phyloP scores from a whole-genome alignment of 1,140 invertebrate genomes.

The Coelopa frigida region DNA sequence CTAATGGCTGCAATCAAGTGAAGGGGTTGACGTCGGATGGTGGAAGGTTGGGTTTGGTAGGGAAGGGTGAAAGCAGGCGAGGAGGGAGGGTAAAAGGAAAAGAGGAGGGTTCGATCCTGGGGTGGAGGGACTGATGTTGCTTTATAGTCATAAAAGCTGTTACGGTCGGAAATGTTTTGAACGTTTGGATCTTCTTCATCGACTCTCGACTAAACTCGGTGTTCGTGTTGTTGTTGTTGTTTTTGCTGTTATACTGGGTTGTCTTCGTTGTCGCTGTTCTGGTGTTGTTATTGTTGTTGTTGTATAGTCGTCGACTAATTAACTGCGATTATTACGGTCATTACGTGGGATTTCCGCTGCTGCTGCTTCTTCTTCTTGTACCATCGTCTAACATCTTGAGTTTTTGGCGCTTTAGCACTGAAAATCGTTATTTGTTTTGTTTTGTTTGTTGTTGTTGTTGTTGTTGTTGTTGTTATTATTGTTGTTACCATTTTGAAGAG shows the following conservation, averaged over 20 bases:
- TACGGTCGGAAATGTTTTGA: not conserved
- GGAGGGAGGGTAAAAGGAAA: too few relatives aligned
- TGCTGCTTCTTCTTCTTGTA: slow-evolving; percentile 18
- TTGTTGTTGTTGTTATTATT: slow-evolving; percentile 8
- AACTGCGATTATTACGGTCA: slow-evolving; percentile 46
- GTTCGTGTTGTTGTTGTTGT: slow-evolving; percentile 14
- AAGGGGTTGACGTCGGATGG: too few relatives aligned
- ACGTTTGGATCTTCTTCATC: too few relatives aligned
- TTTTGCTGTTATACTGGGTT: slow-evolving; percentile 23
- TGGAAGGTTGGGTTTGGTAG: too few relatives aligned
- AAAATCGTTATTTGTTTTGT: slow-evolving; percentile 4
- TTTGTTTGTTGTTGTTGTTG: not conserved
- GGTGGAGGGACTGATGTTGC: too few relatives aligned
- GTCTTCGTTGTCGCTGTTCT: too few relatives aligned
- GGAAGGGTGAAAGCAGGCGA: too few relatives aligned
- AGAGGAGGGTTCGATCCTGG: too few relatives aligned
- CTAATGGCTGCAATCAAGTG: too few relatives aligned
- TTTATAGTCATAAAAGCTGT: not conserved
- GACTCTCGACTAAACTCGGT: too few relatives aligned
- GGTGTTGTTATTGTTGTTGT: slow-evolving; percentile 24
- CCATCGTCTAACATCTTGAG: slow-evolving; percentile 45
- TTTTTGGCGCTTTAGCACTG: slow-evolving; percentile 31
- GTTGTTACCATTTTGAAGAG: slow-evolving; percentile 10
- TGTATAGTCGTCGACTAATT: slow-evolving; percentile 41
- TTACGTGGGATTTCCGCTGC: slow-evolving; percentile 42